Evolutionary conservation across 2,797 vertebrate species (phyloP).

Genomic region (Megaceryle alcyon): DNA sequence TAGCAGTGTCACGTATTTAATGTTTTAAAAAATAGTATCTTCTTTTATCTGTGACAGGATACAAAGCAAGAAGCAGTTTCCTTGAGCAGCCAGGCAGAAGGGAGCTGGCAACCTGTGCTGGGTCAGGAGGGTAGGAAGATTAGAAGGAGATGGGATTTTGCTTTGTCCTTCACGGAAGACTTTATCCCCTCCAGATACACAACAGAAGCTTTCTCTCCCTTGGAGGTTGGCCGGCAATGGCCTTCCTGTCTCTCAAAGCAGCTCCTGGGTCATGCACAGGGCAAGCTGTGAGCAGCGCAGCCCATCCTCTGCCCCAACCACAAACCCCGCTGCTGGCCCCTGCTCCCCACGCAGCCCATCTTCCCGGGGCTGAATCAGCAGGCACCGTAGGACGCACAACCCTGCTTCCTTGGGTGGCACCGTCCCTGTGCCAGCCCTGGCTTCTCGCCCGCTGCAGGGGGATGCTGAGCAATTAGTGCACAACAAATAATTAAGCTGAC

Average conservation of each 20-base stretch:
- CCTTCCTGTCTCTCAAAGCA: slow-evolving; percentile 43
- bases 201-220: slow-evolving; percentile 63
- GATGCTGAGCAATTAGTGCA: not conserved
- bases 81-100: slow-evolving; percentile 51
- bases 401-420: not conserved
- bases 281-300: not conserved
- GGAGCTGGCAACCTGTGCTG: slow-evolving; percentile 59
- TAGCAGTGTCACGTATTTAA: not conserved
- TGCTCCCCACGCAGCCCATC: not conserved
- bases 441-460: not conserved
- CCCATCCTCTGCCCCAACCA: not conserved
- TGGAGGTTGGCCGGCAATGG: slow-evolving; percentile 29
- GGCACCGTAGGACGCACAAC: accelerated
- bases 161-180: slow-evolving; percentile 70
- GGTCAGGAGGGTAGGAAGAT: slow-evolving; percentile 69
- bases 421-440: not conserved
- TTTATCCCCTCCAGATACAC: slow-evolving; percentile 68
- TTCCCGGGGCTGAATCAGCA: not conserved
- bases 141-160: slow-evolving; percentile 69
- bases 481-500: slow-evolving; percentile 53
- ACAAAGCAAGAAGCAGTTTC: slow-evolving; percentile 47
- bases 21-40: not conserved
- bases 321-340: not conserved
- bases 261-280: slow-evolving; percentile 33
- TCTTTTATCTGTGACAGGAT: not conserved